Percentiles rank a stretch among this genome's conserved stretches.
phyloP scores from a whole-genome alignment of 2,113 vertebrate species.

The Psephotus haematonotus region DNA sequence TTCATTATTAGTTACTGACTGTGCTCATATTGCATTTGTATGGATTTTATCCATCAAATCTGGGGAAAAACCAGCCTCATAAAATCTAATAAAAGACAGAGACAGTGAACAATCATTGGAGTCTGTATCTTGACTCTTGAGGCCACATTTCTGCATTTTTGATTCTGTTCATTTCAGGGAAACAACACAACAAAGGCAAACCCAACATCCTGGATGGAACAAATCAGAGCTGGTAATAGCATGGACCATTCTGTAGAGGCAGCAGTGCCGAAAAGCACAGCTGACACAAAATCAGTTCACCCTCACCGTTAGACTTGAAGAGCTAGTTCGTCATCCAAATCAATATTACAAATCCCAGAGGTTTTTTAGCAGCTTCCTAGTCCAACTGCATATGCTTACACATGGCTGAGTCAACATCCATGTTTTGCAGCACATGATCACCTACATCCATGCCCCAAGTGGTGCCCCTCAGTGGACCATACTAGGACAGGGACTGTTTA shows the following conservation, averaged over 20 bases:
- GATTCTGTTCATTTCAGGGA: slow-evolving; percentile 55
- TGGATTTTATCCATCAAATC: slow-evolving; percentile 75
- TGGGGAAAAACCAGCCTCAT: background rate
- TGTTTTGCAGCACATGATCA: background rate
- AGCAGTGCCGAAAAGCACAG: background rate
- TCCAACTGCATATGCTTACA: background rate
- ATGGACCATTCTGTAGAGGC: background rate
- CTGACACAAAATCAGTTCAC: background rate
- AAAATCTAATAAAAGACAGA: slow-evolving; percentile 77
- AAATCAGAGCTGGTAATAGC: background rate
- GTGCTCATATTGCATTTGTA: slow-evolving; percentile 77
- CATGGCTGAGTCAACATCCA: background rate
- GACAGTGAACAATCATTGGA: slow-evolving; percentile 65
- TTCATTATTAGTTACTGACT: slow-evolving; percentile 82
- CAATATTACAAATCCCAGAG: background rate
- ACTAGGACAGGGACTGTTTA: background rate
- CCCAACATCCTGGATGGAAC: background rate
- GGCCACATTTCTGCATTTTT: slow-evolving; percentile 60
- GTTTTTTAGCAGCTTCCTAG: background rate
- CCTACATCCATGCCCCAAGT: background rate
- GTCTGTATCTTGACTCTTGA: slow-evolving; percentile 62
- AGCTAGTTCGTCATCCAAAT: background rate
- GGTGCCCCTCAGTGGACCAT: rapidly evolving
- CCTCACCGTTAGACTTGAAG: background rate
- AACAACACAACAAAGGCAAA: background rate